Conservation (phyloP, 2,888 invertebrate species). For the Horisme vitalbata region DNA sequence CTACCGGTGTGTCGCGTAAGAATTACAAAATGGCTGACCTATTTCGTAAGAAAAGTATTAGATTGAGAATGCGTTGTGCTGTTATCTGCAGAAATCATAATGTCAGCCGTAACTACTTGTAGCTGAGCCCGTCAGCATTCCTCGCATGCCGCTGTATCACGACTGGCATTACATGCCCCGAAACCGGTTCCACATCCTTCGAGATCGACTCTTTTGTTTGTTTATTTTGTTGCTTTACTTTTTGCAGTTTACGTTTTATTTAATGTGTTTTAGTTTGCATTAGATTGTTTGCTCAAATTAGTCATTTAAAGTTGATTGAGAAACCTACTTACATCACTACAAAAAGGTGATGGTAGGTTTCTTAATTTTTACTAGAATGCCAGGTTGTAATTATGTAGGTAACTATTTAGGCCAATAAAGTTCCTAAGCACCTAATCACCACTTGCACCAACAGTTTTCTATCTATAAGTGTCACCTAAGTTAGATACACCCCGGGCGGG, state of each 20-base stretch:
- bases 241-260: constrained; percentile 23
- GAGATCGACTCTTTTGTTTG: constrained; percentile 49
- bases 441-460: too few relatives aligned
- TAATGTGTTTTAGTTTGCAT: constrained; percentile 16
- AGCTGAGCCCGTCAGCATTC: constrained; percentile 48
- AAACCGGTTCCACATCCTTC: constrained; percentile 67
- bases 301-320: too few relatives aligned
- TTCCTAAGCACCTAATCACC: too few relatives aligned
- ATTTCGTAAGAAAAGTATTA: constrained; percentile 1
- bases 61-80: constrained; percentile 13
- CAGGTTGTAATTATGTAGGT: too few relatives aligned
- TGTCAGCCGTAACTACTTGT: constrained; percentile 25
- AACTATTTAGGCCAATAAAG: too few relatives aligned
- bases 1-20: neutral
- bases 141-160: constrained; percentile 47
- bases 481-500: too few relatives aligned
- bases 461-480: too few relatives aligned
- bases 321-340: too few relatives aligned
- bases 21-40: constrained; percentile 4
- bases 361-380: too few relatives aligned
- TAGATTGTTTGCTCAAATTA: neutral
- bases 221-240: constrained; percentile 43
- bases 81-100: constrained; percentile 30
- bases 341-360: too few relatives aligned
- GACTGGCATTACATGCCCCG: constrained; percentile 36